A percentile compares a stretch with the other conserved stretches of the same genome.
phyloP scores from a whole-genome alignment of 2,888 invertebrate species.

The Steinernema carpocapsae region DNA sequence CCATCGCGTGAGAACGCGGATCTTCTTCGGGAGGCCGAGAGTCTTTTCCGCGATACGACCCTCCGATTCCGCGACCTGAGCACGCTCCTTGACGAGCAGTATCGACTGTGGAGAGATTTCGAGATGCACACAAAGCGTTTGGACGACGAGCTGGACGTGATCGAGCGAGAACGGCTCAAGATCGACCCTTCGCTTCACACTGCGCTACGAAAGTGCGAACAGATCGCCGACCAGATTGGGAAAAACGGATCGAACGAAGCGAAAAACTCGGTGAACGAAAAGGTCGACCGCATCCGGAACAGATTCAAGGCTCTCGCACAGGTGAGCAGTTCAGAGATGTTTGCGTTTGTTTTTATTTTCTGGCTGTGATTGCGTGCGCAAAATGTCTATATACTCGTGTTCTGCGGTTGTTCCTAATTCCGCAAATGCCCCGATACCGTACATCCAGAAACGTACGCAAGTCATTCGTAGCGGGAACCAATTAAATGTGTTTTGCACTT shows the following conservation, averaged over 20 bases:
- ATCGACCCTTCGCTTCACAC: not conserved
- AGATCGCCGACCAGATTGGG: constrained; percentile 17
- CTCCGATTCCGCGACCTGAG: constrained; percentile 24
- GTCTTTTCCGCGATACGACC: constrained; percentile 3
- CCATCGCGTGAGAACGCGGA: not conserved
- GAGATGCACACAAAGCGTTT: constrained; percentile 7
- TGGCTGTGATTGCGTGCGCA: too few species aligned
- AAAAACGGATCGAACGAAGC: not conserved
- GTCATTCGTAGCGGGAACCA: too few species aligned
- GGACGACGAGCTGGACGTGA: constrained; percentile 20
- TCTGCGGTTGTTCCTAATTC: too few species aligned
- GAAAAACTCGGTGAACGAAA: constrained; percentile 9
- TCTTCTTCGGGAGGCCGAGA: not conserved
- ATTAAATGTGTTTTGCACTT: too few species aligned
- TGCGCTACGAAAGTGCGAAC: constrained; percentile 5
- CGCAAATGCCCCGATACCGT: not conserved
- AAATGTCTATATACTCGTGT: too few species aligned
- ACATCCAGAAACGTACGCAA: too few species aligned
- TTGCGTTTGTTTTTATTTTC: too few species aligned
- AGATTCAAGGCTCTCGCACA: not conserved
- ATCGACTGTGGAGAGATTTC: constrained; percentile 23
- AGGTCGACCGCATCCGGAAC: not conserved
- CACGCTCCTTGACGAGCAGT: constrained; percentile 30
- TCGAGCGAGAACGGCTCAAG: constrained; percentile 16
- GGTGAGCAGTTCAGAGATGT: not conserved